phyloP scores from a whole-genome alignment of 1,140 invertebrate species.

The Probaryconus sp. region DNA sequence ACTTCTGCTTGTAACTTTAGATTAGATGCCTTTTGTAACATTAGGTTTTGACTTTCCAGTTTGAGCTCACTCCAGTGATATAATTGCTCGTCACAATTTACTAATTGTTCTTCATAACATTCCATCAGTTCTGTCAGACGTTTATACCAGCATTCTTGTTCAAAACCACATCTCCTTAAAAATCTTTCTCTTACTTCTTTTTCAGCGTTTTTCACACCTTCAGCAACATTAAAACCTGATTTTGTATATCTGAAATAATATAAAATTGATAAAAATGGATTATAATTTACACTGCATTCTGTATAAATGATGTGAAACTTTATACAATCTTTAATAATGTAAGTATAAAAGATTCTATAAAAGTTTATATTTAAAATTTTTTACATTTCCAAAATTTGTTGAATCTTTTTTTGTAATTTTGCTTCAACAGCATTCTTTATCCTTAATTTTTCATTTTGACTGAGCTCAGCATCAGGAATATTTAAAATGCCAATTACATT shows the following conservation, averaged over 20 bases:
- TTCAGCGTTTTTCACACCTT: constrained; percentile 16
- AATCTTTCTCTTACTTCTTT: constrained; percentile 19
- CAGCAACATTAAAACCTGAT: constrained; percentile 23
- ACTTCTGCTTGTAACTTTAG: constrained; percentile 34
- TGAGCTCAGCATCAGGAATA: constrained; percentile 22
- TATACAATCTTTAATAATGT: no score
- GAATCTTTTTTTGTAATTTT: constrained; percentile 20
- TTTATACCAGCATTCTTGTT: constrained; percentile 5
- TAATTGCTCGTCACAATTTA: constrained; percentile 22
- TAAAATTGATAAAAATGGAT: constrained; percentile 2
- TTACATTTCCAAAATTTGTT: constrained; percentile 31
- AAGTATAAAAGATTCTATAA: neutral
- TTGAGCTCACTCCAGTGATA: constrained; percentile 23
- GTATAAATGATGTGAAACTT: no score
- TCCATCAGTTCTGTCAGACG: constrained; percentile 29
- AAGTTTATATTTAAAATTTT: neutral
- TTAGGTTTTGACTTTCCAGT: constrained; percentile 5
- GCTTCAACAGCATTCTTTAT: constrained; percentile 28
- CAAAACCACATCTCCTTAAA: constrained; percentile 36
- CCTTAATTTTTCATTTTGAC: constrained; percentile 29
- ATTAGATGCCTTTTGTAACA: constrained; percentile 7
- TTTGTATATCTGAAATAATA: constrained; percentile 31
- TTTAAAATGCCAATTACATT: constrained; percentile 37
- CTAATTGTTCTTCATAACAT: constrained; percentile 31
- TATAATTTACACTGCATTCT: neutral